These are phyloP conservation scores for Apogon talboti DNA, from an alignment of 2,797 vertebrate genomes.

Conservation along the genomic window DNA sequence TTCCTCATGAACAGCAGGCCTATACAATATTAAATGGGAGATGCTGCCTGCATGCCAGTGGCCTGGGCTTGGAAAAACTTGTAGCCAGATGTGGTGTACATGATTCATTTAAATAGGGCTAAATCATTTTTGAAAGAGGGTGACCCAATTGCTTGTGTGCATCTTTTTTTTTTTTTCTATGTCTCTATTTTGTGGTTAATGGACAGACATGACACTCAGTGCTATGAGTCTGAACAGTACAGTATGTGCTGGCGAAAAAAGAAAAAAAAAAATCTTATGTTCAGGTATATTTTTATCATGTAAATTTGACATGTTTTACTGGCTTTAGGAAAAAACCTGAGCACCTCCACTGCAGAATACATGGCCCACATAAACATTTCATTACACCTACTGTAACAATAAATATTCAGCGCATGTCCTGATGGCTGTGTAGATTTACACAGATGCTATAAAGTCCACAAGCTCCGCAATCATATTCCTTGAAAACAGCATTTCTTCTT, in stretches of 20 bases:
- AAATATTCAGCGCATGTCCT: too few relatives aligned
- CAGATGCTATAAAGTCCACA: too few relatives aligned
- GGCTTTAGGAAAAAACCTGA: neutral
- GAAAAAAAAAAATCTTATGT: too few relatives aligned
- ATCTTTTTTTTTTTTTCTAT: neutral
- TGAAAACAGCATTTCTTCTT: too few relatives aligned
- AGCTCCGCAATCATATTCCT: too few relatives aligned
- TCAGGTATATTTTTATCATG: too few relatives aligned
- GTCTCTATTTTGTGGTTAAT: neutral
- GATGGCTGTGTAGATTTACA: too few relatives aligned
- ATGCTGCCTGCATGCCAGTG: constrained; percentile 16
- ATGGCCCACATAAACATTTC: neutral
- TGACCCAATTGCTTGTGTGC: constrained; percentile 7
- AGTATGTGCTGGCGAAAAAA: too few relatives aligned
- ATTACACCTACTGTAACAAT: too few relatives aligned
- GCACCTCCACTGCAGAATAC: constrained; percentile 3
- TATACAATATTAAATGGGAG: constrained; percentile 49
- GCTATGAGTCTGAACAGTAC: too few relatives aligned
- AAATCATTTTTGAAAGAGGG: constrained; percentile 29
- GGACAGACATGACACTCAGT: neutral
- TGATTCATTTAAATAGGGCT: constrained; percentile 37
- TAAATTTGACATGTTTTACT: neutral
- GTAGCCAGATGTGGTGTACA: constrained; percentile 35
- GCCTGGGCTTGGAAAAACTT: constrained; percentile 26
- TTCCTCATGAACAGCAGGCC: constrained; percentile 50